A percentile compares a stretch with the other conserved stretches of the same genome.
These are phyloP conservation scores for Alfaro cultratus DNA, from an alignment of 2,797 vertebrate species.

Conservation along the genomic window DNA sequence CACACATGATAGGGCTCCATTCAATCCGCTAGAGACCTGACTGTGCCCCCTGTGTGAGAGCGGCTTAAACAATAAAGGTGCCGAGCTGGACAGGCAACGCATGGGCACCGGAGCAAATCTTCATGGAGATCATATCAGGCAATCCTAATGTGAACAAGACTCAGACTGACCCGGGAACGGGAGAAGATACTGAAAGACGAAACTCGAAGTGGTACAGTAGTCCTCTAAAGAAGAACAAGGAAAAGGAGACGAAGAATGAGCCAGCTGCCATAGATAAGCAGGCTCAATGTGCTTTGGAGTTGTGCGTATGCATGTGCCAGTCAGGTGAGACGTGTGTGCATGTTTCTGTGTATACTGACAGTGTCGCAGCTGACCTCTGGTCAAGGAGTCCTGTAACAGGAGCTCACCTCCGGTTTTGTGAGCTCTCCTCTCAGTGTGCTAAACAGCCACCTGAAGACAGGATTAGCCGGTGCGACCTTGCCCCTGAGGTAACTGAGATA, in stretches of 20 bases:
- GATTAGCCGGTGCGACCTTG: conserved; percentile 79
- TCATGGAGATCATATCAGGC: conserved; percentile 81
- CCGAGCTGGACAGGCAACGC: conserved; percentile 75
- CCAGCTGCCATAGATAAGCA: conserved; percentile 79
- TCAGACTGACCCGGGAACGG: conserved; percentile 75
- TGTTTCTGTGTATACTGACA: conserved; percentile 54
- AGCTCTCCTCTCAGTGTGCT: conserved; percentile 80
- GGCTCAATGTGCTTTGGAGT: conserved; percentile 46
- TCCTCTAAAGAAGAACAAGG: conserved; percentile 67
- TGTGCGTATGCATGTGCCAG: conserved; percentile 28
- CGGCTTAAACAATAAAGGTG: conserved; percentile 76
- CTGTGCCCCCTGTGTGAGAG: conserved; percentile 68
- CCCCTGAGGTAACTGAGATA: conserved; percentile 81
- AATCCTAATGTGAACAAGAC: conserved; percentile 81
- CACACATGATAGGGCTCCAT: conserved; percentile 71
- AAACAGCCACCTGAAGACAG: conserved; percentile 85
- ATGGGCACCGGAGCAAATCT: conserved; percentile 79
- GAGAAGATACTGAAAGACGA: conserved; percentile 67
- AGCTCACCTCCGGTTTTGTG: conserved; percentile 79
- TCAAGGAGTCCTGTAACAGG: conserved; percentile 83
- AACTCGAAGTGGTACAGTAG: conserved; percentile 74
- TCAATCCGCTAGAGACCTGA: conserved; percentile 73
- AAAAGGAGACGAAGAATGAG: conserved; percentile 62
- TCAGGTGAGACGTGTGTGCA: conserved; percentile 31
- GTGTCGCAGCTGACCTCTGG: conserved; percentile 77